phyloP scores from a whole-genome alignment of 2,113 vertebrate species.

The Sorex araneus region DNA sequence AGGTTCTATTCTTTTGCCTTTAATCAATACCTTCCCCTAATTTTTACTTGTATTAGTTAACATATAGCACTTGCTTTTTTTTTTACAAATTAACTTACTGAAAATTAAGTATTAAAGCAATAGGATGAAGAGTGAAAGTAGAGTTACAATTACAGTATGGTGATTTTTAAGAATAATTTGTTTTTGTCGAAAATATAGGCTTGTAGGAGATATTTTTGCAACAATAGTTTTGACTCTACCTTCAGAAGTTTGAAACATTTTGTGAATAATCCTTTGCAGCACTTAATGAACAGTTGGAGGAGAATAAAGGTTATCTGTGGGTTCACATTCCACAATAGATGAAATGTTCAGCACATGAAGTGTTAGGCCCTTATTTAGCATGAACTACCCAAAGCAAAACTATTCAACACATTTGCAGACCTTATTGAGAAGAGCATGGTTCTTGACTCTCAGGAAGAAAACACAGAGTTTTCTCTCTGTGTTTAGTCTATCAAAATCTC shows the following conservation, averaged over 20 bases:
- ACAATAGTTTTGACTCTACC: slow-evolving; percentile 64
- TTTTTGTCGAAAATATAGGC: slow-evolving; percentile 75
- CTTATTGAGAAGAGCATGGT: slow-evolving; percentile 61
- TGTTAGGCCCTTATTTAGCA: slow-evolving; percentile 76
- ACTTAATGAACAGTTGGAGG: slow-evolving; percentile 77
- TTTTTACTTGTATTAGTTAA: slow-evolving; percentile 54
- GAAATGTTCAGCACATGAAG: slow-evolving; percentile 66
- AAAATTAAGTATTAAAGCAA: slow-evolving; percentile 52
- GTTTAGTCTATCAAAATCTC: slow-evolving; percentile 83
- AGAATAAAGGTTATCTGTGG: slow-evolving; percentile 72
- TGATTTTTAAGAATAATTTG: slow-evolving; percentile 68
- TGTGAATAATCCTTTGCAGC: slow-evolving; percentile 55
- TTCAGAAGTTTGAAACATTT: slow-evolving; percentile 71
- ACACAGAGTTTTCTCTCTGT: slow-evolving; percentile 64
- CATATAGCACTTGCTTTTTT: slow-evolving; percentile 48
- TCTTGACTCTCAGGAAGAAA: slow-evolving; percentile 78
- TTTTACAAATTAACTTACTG: slow-evolving; percentile 30
- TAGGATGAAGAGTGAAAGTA: slow-evolving; percentile 57
- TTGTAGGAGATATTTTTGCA: slow-evolving; percentile 76
- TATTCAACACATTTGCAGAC: slow-evolving; percentile 69
- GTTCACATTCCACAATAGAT: slow-evolving; percentile 69
- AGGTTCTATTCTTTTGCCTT: slow-evolving; percentile 35
- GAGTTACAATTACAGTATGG: slow-evolving; percentile 51
- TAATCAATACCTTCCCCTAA: slow-evolving; percentile 44
- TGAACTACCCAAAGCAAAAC: slow-evolving; percentile 73